Evolutionary conservation across 2,113 vertebrate species (phyloP).

Genomic region (Trogon surrucura): DNA sequence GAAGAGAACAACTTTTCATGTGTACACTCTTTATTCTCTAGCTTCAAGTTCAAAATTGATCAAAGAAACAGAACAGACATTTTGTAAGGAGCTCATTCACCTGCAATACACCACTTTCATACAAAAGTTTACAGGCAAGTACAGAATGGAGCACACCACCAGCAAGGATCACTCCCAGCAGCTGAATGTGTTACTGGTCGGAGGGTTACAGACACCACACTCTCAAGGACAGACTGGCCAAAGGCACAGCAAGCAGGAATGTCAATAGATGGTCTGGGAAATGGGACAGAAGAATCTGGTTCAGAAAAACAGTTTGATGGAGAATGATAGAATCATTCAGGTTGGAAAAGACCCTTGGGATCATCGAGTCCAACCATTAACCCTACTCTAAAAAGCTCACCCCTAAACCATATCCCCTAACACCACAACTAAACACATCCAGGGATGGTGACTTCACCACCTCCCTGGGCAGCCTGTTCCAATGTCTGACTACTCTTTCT

Average conservation of each 20-base stretch:
- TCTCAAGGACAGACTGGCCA: neutral
- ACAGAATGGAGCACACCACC: neutral
- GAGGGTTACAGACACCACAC: neutral
- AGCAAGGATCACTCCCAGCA: neutral
- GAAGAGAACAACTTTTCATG: neutral
- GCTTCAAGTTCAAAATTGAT: neutral
- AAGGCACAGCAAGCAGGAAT: neutral
- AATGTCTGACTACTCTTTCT: no score
- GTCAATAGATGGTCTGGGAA: neutral
- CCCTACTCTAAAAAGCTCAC: no score
- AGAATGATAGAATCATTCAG: no score
- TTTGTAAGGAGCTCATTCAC: neutral
- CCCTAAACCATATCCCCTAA: no score
- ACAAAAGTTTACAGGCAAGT: neutral
- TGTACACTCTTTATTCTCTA: neutral
- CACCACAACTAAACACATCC: no score
- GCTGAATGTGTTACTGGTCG: fast-evolving
- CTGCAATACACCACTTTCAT: neutral
- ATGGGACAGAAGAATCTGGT: neutral
- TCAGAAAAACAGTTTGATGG: neutral
- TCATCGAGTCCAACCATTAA: no score
- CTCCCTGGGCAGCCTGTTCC: no score
- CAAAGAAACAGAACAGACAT: neutral
- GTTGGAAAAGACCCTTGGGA: no score
- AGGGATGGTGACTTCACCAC: no score